A percentile compares a stretch with the other conserved stretches of the same genome.
phyloP scores from a whole-genome alignment of 2,888 invertebrate genomes.

The Cerastoderma edule region DNA sequence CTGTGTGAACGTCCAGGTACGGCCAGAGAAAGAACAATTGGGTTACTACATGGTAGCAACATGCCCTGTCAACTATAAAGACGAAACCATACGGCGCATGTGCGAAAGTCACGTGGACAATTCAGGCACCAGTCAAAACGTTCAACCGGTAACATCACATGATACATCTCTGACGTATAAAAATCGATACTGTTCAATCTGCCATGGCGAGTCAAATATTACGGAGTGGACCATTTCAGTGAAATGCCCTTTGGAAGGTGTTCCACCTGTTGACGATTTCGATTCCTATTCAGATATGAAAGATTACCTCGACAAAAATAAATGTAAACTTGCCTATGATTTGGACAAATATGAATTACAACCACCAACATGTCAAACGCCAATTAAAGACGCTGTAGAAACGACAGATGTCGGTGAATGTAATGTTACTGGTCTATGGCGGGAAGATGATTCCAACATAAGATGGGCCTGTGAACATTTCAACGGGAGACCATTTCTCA shows the following conservation, averaged over 20 bases:
- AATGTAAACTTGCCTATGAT: slow-evolving; percentile 11
- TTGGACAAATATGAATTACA: slow-evolving; percentile 1
- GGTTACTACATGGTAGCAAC: slow-evolving; percentile 8
- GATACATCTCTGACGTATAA: slow-evolving; percentile 26
- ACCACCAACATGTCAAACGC: not conserved
- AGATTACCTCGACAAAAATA: not conserved
- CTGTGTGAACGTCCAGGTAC: slow-evolving; percentile 1
- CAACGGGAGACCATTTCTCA: slow-evolving; percentile 5
- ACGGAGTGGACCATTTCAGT: slow-evolving; percentile 18
- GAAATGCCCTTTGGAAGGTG: not conserved
- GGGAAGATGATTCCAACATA: slow-evolving; percentile 37
- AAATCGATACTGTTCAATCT: slow-evolving; percentile 28
- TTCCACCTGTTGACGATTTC: not conserved
- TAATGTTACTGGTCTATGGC: slow-evolving; percentile 48
- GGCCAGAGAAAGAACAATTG: not conserved
- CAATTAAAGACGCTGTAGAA: not conserved
- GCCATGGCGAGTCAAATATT: slow-evolving; percentile 26
- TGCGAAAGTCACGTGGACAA: slow-evolving; percentile 1
- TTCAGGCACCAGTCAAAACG: not conserved
- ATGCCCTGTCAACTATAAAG: slow-evolving; percentile 4
- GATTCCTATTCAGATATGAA: slow-evolving; percentile 11
- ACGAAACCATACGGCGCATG: not conserved
- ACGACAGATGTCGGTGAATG: slow-evolving; percentile 20
- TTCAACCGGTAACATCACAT: slow-evolving; percentile 16
- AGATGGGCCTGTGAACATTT: slow-evolving; percentile 46